Conservation (phyloP, 2,888 invertebrate species). For the Parnassius smintheus region DNA sequence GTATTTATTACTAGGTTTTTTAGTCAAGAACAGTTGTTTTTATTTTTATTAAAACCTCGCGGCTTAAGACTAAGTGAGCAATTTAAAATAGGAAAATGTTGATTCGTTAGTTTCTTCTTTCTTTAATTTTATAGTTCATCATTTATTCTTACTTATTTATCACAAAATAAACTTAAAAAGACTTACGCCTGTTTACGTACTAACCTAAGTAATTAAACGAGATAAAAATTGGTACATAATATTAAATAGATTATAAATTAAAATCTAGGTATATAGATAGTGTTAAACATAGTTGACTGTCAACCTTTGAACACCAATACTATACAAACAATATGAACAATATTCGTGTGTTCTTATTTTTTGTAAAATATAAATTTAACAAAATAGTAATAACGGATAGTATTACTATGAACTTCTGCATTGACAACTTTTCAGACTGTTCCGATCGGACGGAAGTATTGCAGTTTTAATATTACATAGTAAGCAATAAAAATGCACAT, state of each 20-base stretch:
- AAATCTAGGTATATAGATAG: not conserved
- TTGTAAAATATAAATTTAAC: no score
- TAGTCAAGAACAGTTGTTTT: constrained; percentile 6
- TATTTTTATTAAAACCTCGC: constrained; percentile 30
- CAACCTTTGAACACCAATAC: not conserved
- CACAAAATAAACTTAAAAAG: not conserved
- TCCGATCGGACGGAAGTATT: no score
- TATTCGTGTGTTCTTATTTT: no score
- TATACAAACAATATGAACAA: no score
- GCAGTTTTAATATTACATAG: no score
- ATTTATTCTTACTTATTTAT: not conserved
- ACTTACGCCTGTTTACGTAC: constrained; percentile 4
- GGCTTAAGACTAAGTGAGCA: constrained; percentile 29
- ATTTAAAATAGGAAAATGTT: constrained; percentile 17
- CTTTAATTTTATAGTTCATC: not conserved
- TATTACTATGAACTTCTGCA: no score
- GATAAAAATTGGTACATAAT: constrained; percentile 7
- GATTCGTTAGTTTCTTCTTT: not conserved
- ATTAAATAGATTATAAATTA: not conserved
- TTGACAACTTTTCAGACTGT: no score
- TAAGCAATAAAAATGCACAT: no score
- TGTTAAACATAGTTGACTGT: not conserved
- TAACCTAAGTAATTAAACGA: constrained; percentile 1
- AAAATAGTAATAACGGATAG: no score
- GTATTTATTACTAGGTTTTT: constrained; percentile 56